These are phyloP conservation scores for Pimephales promelas DNA, from an alignment of 2,113 vertebrate genomes.

Conservation along the genomic window DNA sequence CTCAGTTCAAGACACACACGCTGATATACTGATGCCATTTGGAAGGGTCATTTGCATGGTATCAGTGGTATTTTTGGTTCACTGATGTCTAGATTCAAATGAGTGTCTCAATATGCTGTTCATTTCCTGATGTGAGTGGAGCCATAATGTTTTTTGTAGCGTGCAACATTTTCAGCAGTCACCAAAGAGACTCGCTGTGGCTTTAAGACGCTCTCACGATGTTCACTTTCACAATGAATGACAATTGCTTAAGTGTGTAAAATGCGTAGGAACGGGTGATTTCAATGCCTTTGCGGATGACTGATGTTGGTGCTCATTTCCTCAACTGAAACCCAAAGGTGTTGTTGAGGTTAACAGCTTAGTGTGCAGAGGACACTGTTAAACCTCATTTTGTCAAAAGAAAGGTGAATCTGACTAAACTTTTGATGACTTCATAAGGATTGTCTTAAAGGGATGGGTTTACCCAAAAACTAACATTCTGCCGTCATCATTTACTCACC, in stretches of 20 bases:
- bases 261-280: neutral
- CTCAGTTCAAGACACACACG: neutral
- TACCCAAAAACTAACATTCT: neutral
- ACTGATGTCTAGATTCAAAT: slow-evolving; percentile 39
- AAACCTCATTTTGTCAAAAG: slow-evolving; percentile 40
- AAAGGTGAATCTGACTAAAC: slow-evolving; percentile 37
- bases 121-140: neutral
- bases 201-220: neutral
- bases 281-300: neutral
- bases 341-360: slow-evolving; percentile 52
- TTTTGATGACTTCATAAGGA: neutral
- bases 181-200: neutral
- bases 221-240: slow-evolving; percentile 3
- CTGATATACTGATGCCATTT: neutral
- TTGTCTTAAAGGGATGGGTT: neutral
- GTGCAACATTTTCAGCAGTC: neutral
- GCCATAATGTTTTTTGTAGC: neutral
- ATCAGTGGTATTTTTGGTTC: slow-evolving; percentile 8
- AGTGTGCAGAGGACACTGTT: neutral
- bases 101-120: neutral
- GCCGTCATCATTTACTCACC: neutral
- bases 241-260: neutral
- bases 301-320: neutral
- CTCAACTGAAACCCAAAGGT: slow-evolving; percentile 17
- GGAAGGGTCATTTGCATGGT: slow-evolving; percentile 34